phyloP scores from a whole-genome alignment of 2,888 invertebrate genomes.

The Halictus quadricinctus region DNA sequence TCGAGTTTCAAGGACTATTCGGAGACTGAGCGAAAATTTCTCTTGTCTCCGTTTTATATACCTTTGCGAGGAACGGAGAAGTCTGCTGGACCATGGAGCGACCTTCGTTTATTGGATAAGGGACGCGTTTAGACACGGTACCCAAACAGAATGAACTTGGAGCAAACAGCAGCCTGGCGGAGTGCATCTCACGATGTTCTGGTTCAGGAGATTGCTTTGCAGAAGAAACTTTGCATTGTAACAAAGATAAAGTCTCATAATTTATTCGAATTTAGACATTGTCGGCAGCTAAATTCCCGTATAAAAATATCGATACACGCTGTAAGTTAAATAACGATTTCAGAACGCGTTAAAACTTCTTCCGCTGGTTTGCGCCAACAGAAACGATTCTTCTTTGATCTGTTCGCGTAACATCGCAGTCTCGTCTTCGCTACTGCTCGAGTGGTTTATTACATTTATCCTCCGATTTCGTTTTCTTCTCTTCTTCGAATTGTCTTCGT shows the following conservation, averaged over 20 bases:
- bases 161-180: background rate
- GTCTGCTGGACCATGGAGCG: background rate
- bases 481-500: background rate
- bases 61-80: background rate
- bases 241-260: background rate
- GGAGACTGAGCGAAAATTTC: constrained; percentile 14
- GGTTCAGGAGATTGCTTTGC: background rate
- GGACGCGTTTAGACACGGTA: background rate
- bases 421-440: constrained; percentile 75
- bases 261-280: background rate
- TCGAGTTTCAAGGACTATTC: background rate
- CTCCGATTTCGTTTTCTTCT: constrained; percentile 51
- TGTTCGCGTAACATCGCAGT: constrained; percentile 71
- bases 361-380: background rate
- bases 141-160: no score
- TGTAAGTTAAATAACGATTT: background rate
- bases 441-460: constrained; percentile 44
- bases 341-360: background rate
- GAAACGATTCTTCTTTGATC: constrained; percentile 69
- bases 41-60: constrained; percentile 17
- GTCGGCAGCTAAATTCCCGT: background rate
- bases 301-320: background rate
- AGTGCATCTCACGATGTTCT: background rate
- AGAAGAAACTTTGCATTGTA: background rate
- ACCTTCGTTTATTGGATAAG: background rate